Percentiles rank a stretch among this genome's conserved stretches.
phyloP scores from a whole-genome alignment of 2,888 invertebrate genomes.

The Spilarctia lutea region DNA sequence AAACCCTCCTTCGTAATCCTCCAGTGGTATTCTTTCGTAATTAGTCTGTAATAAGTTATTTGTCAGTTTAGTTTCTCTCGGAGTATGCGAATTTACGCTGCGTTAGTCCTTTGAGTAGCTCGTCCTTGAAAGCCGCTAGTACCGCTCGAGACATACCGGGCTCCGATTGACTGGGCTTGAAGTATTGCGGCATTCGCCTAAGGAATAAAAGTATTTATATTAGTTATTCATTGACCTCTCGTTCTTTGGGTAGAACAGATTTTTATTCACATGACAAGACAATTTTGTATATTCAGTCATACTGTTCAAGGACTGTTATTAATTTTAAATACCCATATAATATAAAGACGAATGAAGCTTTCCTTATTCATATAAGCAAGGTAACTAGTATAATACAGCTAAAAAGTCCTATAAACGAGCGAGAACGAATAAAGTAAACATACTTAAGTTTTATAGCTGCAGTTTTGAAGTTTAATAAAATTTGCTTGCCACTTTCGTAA shows the following conservation, averaged over 20 bases:
- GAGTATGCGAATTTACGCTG: constrained; percentile 71
- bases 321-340: no score
- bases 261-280: background rate
- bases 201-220: background rate
- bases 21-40: constrained; percentile 43
- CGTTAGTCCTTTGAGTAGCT: constrained; percentile 76
- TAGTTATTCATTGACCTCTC: background rate
- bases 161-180: constrained; percentile 80
- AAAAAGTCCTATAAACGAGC: background rate
- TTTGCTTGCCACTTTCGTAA: background rate
- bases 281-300: no score
- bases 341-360: no score
- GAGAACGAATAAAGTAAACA: background rate
- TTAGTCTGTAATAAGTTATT: constrained; percentile 18
- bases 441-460: background rate
- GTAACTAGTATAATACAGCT: background rate
- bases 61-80: constrained; percentile 68
- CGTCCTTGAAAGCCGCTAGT: constrained; percentile 82
- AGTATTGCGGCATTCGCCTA: constrained; percentile 83
- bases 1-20: constrained; percentile 5
- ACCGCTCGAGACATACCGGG: constrained; percentile 81
- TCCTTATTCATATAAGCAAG: background rate
- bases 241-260: background rate
- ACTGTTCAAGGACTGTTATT: no score
- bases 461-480: background rate